Evolutionary conservation across 2,888 invertebrate genomes (phyloP), one percentile per base, ranked within the genome.

Genomic region (Exocentrus adspersus): DNA sequence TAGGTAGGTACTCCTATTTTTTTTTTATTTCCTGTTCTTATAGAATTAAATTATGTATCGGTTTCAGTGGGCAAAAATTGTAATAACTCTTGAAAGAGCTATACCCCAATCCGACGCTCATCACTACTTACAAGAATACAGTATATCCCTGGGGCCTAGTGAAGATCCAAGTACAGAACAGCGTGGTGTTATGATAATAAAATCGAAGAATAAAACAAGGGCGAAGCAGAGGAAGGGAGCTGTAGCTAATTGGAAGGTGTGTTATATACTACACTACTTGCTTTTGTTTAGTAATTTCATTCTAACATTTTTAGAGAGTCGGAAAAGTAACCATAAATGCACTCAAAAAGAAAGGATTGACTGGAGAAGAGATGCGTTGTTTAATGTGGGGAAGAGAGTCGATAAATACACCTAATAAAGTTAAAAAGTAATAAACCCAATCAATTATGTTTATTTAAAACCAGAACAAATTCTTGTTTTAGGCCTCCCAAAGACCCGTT

Each of bases 141-240:
- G 97, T 52, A 97, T 98, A 76, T 94, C 93, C 6, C 82, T 98
- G 67, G 94, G 93, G 0, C 92, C 93, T 0, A 93, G 93, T 71
- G 86, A 87, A 69, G 92, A 94, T 80, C 92, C 93, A 0, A 88
- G 90, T 0, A 92, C 90, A 62, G 95, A 95, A 81, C 91, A 93
- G 72, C 86, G 97, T 41, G 98, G 97, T 0, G 94, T 99, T 1
- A 95, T 99, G 93, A 96, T 98, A 58, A 99, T 99, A 81, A 99
- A 98, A 84, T 93, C 94, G 72, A 97, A 97, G 78, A 94, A 91
- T 69, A 98, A 98, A 83, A 98, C 98, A 0, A 87, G 95, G 68
- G 99, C 99, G 0, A 93, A 94, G 77, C 97, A 98, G 83, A 86
- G 98, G 67, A 98, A 98, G 81, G 97, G 96, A 0, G 98, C 98